These are phyloP conservation scores for Tiliqua scincoides DNA, from an alignment of 2,113 vertebrate genomes.

Conservation along the genomic window DNA sequence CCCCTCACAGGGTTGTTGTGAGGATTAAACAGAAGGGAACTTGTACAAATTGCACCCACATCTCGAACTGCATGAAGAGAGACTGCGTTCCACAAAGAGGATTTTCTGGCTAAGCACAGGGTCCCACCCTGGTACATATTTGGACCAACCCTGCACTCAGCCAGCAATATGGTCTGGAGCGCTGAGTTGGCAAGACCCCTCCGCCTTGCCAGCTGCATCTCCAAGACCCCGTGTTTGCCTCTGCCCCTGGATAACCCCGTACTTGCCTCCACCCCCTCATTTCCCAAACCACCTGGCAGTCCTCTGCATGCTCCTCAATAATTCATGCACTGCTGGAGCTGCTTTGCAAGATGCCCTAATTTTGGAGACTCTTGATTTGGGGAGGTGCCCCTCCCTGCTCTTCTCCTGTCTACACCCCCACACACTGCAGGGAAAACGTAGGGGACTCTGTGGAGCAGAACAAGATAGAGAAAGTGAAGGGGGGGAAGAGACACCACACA, in stretches of 20 bases:
- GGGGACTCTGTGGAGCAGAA: background rate
- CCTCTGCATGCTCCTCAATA: conserved; percentile 19
- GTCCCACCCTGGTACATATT: background rate
- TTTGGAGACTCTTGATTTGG: conserved; percentile 5
- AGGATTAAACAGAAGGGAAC: too few relatives aligned
- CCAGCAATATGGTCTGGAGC: background rate
- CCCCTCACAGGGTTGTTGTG: too few relatives aligned
- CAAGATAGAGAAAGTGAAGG: background rate
- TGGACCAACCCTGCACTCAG: background rate
- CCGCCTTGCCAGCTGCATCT: background rate
- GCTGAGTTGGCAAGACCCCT: background rate
- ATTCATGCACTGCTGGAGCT: conserved; percentile 29
- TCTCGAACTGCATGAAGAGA: too few relatives aligned
- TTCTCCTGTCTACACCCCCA: background rate
- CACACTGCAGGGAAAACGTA: background rate
- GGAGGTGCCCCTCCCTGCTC: background rate
- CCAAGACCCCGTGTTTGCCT: background rate
- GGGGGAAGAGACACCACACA: background rate
- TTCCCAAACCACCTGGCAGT: conserved; percentile 19
- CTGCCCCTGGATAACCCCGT: background rate
- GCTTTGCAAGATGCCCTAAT: conserved; percentile 35
- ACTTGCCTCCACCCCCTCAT: background rate
- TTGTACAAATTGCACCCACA: background rate
- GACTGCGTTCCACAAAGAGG: background rate
- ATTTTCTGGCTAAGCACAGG: background rate